These are phyloP conservation scores for Patella depressa DNA, from an alignment of 2,888 invertebrate species.

Conservation along the genomic window DNA sequence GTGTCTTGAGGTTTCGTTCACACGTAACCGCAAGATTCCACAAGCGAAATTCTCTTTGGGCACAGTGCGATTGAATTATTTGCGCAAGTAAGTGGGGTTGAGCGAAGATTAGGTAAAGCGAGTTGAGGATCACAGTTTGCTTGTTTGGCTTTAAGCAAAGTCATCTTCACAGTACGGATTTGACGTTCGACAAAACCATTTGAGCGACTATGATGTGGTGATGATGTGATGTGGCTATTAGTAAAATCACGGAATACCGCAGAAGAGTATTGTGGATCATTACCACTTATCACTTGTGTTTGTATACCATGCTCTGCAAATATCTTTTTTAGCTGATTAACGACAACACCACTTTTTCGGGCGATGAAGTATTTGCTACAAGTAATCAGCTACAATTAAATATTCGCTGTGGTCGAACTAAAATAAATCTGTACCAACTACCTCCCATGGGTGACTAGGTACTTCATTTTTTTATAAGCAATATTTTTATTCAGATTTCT, in stretches of 20 bases:
- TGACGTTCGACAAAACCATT: slow-evolving; percentile 22
- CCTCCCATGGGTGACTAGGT: slow-evolving; percentile 26
- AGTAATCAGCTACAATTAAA: slow-evolving; percentile 26
- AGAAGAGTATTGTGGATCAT: slow-evolving; percentile 22
- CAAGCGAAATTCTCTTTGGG: too few relatives aligned
- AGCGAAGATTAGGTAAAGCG: neutral
- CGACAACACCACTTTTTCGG: neutral
- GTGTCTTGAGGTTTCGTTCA: too few relatives aligned
- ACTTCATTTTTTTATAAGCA: slow-evolving; percentile 9
- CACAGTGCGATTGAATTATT: too few relatives aligned
- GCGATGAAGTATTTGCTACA: slow-evolving; percentile 21
- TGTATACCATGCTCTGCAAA: slow-evolving; percentile 23
- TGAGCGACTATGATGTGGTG: slow-evolving; percentile 18
- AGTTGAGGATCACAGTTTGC: slow-evolving; percentile 12
- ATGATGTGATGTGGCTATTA: slow-evolving; percentile 11
- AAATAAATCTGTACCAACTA: slow-evolving; percentile 30
- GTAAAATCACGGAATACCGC: slow-evolving; percentile 9
- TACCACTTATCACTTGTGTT: slow-evolving; percentile 15
- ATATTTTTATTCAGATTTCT: too few relatives aligned
- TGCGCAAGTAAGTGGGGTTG: slow-evolving; percentile 7
- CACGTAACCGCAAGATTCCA: too few relatives aligned
- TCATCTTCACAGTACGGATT: slow-evolving; percentile 12
- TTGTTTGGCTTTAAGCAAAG: slow-evolving; percentile 3
- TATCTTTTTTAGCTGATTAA: slow-evolving; percentile 8
- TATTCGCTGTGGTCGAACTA: slow-evolving; percentile 21